Evolutionary conservation across 2,888 invertebrate genomes (phyloP), one percentile per base, ranked within the genome.

Genomic region (Caenorhabditis sulstoni): DNA sequence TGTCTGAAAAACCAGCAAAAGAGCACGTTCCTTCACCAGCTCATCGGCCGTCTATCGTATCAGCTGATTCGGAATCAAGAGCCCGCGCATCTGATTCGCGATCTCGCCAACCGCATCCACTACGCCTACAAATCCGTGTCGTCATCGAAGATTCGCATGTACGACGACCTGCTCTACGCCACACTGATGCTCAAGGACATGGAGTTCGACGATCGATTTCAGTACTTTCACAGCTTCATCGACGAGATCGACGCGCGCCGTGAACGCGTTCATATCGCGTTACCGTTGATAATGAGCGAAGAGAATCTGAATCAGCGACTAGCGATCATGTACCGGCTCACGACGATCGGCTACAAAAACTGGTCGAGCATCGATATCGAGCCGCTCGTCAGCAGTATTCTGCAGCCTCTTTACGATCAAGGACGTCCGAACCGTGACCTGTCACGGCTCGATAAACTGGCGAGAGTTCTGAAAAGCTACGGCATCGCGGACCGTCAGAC

Each of bases 171-270:
- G n/a, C 29, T 85, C 1, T 83, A 57, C 16, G 66, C 85, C 0
- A 64, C 84, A 8, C 39, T 86, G 37, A 82, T 74, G 50, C 76
- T 78, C n/a, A 80, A 81, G 59, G 67, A 81, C 12, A 83, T 86
- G 65, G 57, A 67, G 7, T 29, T 76, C 0, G 83, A 84, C 12
- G 59, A 82, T 22, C 59, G 83, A 14, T 67, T 86, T 4, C 80
- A 83, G 35, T 81, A 82, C 50, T 82, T 87, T 20, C 47, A 67
- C 12, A 65, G 47, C 11, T 84, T 87, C 35, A 55, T 82, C 14
- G 87, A 87, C 65, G 71, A 81, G 20, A 78, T 87, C 8, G 87
- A 87, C 62, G 55, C 55, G 11, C 68, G 64, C 45, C 66, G 87
- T 9, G 80, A 81, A 16, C 76, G 87, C 22, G 62, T 74, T 29